Evolutionary conservation across 2,797 vertebrate species (phyloP), one percentile per base, ranked within the genome.

Genomic region (Florisuga fusca): DNA sequence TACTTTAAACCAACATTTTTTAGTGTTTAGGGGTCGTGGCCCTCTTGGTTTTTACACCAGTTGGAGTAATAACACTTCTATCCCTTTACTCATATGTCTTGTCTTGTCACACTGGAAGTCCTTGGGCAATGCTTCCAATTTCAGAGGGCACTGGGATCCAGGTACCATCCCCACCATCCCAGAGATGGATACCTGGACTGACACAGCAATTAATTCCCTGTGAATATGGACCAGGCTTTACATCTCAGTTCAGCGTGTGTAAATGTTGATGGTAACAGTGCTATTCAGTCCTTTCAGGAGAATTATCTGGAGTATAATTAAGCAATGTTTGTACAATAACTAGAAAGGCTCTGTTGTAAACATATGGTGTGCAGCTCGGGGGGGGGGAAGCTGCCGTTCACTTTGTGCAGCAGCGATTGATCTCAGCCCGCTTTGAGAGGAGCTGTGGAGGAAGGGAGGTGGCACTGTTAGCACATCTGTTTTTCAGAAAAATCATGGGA

Each of bases 231-330:
- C 17, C 34, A 50, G 11, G 10, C 53, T 3, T 68, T 63, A 19
- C 26, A 9, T 50, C 71, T 68, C 27, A 2, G 36, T 51, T 54
- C 43, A 25, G 9, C 3, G 0, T 18, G 27, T 66, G 31, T 54
- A 50, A 19, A 69, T 50, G 34, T 68, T 43, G 50, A 18, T 53
- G 46, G 11, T 38, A 58, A 53, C 9, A 38, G 38, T n/a, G 57
- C 27, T 77, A 3, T 53, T 83, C 46, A 18, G 73, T 33, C 31
- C 67, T 89, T 72, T 45, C 90, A 68, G 73, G 53, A 80, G 73
- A 69, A 86, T 89, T 69, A 58, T 77, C 78, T 84, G 66, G 71
- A 73, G n/a, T 45, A 87, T 71, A 46, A 86, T 74, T 84, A 62
- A 74, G 61, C 50, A 23, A 8, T 74, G 62, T 90, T 82, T 78